Evolutionary conservation across 2,888 invertebrate genomes (phyloP).

Genomic region (Drosophila mimica): DNA sequence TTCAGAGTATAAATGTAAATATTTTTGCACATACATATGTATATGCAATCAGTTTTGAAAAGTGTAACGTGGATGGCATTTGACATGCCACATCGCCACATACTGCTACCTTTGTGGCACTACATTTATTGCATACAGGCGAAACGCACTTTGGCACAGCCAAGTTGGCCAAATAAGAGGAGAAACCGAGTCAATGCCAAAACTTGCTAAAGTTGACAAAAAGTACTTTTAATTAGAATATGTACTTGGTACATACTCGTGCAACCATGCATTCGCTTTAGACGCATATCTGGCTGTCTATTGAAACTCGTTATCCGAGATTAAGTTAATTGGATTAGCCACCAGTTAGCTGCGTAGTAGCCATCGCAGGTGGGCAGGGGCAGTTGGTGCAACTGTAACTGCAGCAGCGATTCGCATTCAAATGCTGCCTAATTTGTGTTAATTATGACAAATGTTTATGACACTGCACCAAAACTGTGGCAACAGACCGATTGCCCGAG

Average conservation of each 20-base stretch:
- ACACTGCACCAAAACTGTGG: constrained; percentile 30
- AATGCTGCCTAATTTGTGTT: constrained; percentile 66
- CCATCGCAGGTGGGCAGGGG: constrained; percentile 42
- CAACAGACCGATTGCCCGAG: no score
- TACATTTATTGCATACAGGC: constrained; percentile 25
- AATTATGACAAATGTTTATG: constrained; percentile 77
- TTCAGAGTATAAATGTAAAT: background rate
- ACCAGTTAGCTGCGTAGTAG: constrained; percentile 37
- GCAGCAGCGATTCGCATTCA: constrained; percentile 40
- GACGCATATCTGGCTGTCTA: constrained; percentile 33
- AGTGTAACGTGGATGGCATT: constrained; percentile 45
- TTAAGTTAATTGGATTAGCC: constrained; percentile 74
- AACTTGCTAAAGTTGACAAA: constrained; percentile 52
- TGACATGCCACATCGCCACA: constrained; percentile 38
- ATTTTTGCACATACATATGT: background rate
- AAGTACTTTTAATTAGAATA: constrained; percentile 69
- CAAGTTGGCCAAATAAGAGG: constrained; percentile 8
- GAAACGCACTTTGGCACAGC: constrained; percentile 44
- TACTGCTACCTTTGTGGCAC: background rate
- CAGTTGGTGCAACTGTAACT: constrained; percentile 10
- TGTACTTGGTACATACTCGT: constrained; percentile 31
- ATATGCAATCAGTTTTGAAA: constrained; percentile 49
- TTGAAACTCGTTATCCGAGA: constrained; percentile 68
- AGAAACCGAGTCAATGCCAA: constrained; percentile 72
- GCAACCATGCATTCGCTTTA: constrained; percentile 34